Percentiles rank a stretch among this genome's conserved stretches.
phyloP scores from a whole-genome alignment of 2,888 invertebrate genomes.

The Mesochorus sp. region DNA sequence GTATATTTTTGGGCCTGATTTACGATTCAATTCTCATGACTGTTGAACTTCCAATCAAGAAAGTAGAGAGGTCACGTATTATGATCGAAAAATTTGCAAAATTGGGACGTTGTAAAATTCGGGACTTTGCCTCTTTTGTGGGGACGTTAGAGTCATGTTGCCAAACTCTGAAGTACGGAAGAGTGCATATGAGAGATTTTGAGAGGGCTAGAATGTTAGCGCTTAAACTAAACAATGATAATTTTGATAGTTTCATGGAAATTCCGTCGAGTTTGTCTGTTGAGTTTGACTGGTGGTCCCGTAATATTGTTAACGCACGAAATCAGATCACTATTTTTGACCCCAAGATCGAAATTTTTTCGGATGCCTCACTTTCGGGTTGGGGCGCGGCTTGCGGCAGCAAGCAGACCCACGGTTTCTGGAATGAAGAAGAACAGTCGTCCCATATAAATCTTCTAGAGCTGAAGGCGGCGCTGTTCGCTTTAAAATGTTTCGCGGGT shows the following conservation, averaged over 20 bases:
- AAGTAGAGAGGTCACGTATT: neutral
- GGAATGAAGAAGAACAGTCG: too few relatives aligned
- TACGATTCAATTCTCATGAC: conserved; percentile 9
- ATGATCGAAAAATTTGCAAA: neutral
- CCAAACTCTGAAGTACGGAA: neutral
- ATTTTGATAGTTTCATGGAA: neutral
- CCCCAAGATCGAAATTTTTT: too few relatives aligned
- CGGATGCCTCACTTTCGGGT: too few relatives aligned
- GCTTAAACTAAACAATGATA: neutral
- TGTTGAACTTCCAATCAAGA: neutral
- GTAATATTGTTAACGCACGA: neutral
- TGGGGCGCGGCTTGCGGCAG: too few relatives aligned
- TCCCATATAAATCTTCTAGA: too few relatives aligned
- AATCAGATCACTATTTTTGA: too few relatives aligned
- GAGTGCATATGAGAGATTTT: neutral
- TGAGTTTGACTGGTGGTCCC: conserved; percentile 11
- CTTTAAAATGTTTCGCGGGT: too few relatives aligned
- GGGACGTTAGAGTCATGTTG: neutral
- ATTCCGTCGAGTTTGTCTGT: neutral
- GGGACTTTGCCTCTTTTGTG: neutral
- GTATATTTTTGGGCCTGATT: conserved; percentile 39
- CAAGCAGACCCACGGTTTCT: too few relatives aligned
- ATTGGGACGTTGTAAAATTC: neutral
- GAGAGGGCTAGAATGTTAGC: conserved; percentile 6
- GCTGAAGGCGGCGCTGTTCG: too few relatives aligned